These are phyloP conservation scores for Acanthococcus lagerstroemiae DNA, from an alignment of 2,888 invertebrate genomes.

Conservation along the genomic window DNA sequence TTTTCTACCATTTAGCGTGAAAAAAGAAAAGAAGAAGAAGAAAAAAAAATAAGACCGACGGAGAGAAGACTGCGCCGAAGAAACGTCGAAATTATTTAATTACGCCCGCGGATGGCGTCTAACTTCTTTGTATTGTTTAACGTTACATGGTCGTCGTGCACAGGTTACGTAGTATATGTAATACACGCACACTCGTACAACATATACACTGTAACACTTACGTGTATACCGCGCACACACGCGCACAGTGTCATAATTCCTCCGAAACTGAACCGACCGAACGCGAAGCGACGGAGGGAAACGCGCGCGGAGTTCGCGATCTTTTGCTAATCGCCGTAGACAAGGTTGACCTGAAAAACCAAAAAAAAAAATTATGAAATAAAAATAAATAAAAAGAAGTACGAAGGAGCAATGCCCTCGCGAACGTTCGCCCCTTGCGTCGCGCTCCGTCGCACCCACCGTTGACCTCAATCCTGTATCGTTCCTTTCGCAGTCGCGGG, in stretches of 20 bases:
- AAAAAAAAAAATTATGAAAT: too few species aligned
- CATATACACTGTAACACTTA: too few species aligned
- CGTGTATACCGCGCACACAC: too few species aligned
- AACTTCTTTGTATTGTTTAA: conserved; percentile 23
- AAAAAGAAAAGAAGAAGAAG: not conserved
- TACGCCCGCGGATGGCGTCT: conserved; percentile 20
- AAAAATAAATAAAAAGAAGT: conserved; percentile 14
- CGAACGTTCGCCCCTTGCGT: conserved; percentile 10
- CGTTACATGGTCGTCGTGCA: conserved; percentile 24
- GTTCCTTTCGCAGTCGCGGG: not conserved
- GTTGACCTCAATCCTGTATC: not conserved
- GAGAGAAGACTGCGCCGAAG: not conserved
- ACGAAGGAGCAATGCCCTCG: conserved; percentile 19
- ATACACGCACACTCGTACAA: too few species aligned
- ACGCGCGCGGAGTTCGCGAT: conserved; percentile 22
- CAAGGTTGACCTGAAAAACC: conserved; percentile 29
- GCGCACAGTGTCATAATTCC: too few species aligned
- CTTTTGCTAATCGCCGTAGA: conserved; percentile 30
- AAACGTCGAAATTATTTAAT: not conserved
- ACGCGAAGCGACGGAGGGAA: not conserved
- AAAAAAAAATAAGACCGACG: not conserved
- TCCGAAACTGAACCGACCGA: not conserved
- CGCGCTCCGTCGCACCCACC: not conserved
- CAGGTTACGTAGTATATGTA: conserved; percentile 24
- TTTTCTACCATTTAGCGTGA: too few species aligned